Percentiles rank a stretch among this genome's conserved stretches.
phyloP scores from a whole-genome alignment of 2,113 vertebrate genomes.

The Puntigrus tetrazona region DNA sequence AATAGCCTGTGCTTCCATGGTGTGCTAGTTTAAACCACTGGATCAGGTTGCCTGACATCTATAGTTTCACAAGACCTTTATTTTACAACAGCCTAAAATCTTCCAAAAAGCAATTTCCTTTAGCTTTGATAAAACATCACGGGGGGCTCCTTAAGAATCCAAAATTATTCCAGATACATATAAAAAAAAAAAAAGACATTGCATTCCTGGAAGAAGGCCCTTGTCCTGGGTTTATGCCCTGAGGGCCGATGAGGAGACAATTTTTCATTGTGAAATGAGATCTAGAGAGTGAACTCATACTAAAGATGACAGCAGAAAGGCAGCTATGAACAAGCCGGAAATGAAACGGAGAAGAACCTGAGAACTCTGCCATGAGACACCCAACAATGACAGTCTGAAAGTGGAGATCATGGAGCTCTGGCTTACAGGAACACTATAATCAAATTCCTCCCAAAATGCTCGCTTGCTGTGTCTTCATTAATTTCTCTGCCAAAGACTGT shows the following conservation, averaged over 20 bases:
- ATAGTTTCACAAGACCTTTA: constrained; percentile 69
- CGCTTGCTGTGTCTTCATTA: not conserved
- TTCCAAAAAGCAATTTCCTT: constrained; percentile 49
- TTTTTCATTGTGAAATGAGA: constrained; percentile 40
- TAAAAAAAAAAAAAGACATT: constrained; percentile 19
- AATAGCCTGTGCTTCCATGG: constrained; percentile 68
- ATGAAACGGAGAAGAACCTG: constrained; percentile 54
- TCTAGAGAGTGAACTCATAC: constrained; percentile 45
- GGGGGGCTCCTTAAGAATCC: constrained; percentile 26
- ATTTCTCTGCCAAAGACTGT: not conserved
- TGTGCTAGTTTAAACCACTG: constrained; percentile 55
- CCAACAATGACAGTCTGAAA: not conserved
- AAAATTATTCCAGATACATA: constrained; percentile 44
- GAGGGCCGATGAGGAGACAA: not conserved
- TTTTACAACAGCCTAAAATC: constrained; percentile 51
- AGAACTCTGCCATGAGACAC: constrained; percentile 61
- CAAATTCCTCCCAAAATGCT: constrained; percentile 49
- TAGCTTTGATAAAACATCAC: constrained; percentile 31
- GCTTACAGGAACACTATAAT: constrained; percentile 35
- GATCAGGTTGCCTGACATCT: constrained; percentile 79
- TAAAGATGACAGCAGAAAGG: constrained; percentile 30
- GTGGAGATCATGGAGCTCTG: not conserved
- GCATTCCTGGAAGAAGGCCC: constrained; percentile 34
- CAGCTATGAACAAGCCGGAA: constrained; percentile 32
- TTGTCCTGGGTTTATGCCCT: constrained; percentile 9